Conservation (phyloP, 1,140 invertebrate species). For the Papilio aristodemus region DNA sequence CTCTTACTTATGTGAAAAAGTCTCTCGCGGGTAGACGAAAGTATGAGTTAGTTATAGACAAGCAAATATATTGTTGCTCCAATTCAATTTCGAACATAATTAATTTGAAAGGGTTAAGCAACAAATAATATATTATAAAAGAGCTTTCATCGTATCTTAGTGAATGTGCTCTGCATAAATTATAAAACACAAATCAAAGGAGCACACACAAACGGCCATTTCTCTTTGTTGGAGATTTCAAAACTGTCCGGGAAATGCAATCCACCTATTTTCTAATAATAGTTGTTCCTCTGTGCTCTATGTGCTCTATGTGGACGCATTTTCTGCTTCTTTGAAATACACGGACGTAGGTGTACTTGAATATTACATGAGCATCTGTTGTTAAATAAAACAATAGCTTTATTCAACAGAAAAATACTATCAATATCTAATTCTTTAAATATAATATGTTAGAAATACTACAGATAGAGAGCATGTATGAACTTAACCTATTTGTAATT, state of each 20-base stretch:
- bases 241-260: slow-evolving; percentile 13
- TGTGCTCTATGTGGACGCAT: slow-evolving; percentile 3
- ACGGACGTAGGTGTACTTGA: background rate
- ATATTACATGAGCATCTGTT: slow-evolving; percentile 17
- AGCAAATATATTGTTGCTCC: background rate
- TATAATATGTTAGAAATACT: background rate
- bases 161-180: slow-evolving; percentile 1
- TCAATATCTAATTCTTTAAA: background rate
- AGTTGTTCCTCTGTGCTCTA: background rate
- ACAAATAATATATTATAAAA: background rate
- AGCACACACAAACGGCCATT: slow-evolving; percentile 5
- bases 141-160: background rate
- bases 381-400: slow-evolving; percentile 3
- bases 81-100: background rate
- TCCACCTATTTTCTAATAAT: slow-evolving; percentile 12
- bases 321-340: slow-evolving; percentile 8
- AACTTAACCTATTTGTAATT: background rate
- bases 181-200: slow-evolving; percentile 15
- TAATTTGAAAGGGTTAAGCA: too few species aligned
- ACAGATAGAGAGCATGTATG: background rate
- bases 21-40: too few species aligned
- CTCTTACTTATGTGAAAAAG: too few species aligned
- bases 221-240: slow-evolving; percentile 19
- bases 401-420: background rate
- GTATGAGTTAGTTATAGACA: background rate